Conservation (phyloP, 2,888 invertebrate species). For the Drosophila ezoana region DNA sequence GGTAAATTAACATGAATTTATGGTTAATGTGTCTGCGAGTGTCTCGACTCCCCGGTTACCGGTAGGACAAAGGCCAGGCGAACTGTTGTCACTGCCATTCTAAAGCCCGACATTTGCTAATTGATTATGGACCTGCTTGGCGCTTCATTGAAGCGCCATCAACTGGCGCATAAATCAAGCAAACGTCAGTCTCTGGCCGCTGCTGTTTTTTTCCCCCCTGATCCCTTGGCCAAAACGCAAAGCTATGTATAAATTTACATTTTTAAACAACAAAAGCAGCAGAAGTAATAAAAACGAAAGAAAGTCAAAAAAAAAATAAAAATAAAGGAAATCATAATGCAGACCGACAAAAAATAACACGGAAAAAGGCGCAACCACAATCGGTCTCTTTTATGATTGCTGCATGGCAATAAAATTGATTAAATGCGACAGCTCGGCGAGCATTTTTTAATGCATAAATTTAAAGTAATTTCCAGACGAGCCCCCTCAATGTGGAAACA, state of each 20-base stretch:
- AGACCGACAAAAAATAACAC: constrained; percentile 10
- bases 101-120: constrained; percentile 48
- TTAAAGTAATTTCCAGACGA: constrained; percentile 46
- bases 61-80: constrained; percentile 20
- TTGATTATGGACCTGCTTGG: constrained; percentile 65
- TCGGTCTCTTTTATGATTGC: constrained; percentile 58
- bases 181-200: constrained; percentile 54
- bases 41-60: constrained; percentile 17
- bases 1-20: constrained; percentile 82
- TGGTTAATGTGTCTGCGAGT: constrained; percentile 77
- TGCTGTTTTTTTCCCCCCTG: not conserved
- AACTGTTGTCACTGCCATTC: constrained; percentile 6
- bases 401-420: constrained; percentile 81
- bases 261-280: constrained; percentile 68
- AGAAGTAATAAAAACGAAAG: constrained; percentile 58
- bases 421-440: constrained; percentile 72
- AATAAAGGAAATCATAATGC: constrained; percentile 39
- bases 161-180: constrained; percentile 74
- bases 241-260: constrained; percentile 76
- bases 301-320: constrained; percentile 13
- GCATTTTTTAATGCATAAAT: constrained; percentile 75
- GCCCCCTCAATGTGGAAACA: not conserved
- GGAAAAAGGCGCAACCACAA: constrained; percentile 21
- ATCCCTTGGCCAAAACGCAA: constrained; percentile 34
- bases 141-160: constrained; percentile 76